These are phyloP conservation scores for Hoplias malabaricus DNA, from an alignment of 2,113 vertebrate genomes.

Conservation along the genomic window DNA sequence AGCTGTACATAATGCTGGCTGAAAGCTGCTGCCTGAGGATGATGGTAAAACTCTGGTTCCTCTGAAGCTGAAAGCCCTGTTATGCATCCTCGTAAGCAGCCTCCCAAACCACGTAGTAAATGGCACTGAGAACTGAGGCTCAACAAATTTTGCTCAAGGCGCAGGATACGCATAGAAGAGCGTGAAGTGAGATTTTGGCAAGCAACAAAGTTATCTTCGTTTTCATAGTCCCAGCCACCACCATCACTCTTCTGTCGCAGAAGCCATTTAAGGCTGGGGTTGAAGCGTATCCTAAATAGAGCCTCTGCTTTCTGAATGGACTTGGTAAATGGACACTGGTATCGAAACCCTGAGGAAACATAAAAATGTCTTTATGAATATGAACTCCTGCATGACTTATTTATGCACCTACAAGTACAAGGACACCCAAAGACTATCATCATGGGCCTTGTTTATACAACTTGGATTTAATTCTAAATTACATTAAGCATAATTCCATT, in stretches of 20 bases:
- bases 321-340: conserved; percentile 56
- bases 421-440: too few relatives aligned
- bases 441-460: too few relatives aligned
- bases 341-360: conserved; percentile 48
- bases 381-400: background rate
- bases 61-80: conserved; percentile 41
- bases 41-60: conserved; percentile 56
- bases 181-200: conserved; percentile 61
- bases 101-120: conserved; percentile 24
- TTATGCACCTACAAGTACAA: too few relatives aligned
- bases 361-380: background rate
- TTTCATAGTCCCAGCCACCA: conserved; percentile 50
- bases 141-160: conserved; percentile 61
- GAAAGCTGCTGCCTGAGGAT: conserved; percentile 48
- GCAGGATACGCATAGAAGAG: conserved; percentile 61
- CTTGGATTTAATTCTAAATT: too few relatives aligned
- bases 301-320: conserved; percentile 64
- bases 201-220: conserved; percentile 54
- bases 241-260: conserved; percentile 54
- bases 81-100: conserved; percentile 51
- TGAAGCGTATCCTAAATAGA: conserved; percentile 57
- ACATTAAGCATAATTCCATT: too few relatives aligned
- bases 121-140: conserved; percentile 58
- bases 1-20: conserved; percentile 60
- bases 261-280: conserved; percentile 62